Base-by-base conservation (phyloP, 2,888 invertebrate genomes). In the Phyllotreta cruciferae region DNA sequence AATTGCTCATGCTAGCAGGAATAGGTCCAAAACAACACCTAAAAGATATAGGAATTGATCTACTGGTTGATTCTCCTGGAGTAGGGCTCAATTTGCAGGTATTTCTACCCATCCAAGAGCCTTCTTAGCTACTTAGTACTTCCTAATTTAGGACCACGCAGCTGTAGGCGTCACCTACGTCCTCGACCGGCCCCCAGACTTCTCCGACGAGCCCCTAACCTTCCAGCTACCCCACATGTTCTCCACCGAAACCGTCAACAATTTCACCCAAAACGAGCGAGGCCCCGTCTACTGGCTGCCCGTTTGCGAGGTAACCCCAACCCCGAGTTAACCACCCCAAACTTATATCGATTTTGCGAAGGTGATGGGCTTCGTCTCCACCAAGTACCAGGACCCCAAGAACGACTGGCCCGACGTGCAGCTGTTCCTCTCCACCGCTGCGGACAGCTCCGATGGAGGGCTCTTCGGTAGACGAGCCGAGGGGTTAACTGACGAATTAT, bases 1-100 rank as follows among this genome's bases (percentile, higher is more conserved):
- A 96, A 76, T 74, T 96, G 11, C 82, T 96, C 37, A 92, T 94
- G 92, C 77, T 96, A 44, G 93, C 94, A 0, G 96, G 96, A 0
- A 84, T 94, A 8, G 92, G 93, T 3, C 89, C 91, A 0, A 81
- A 81, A 3, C 80, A 84, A 6, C 88, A 92, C 74, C 81, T 92
- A 3, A 78, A 83, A 55, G 83, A 88, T 47, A 73, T 86, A 24
- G 86, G 85, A 0, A 87, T 91, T 47, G 82, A 86, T 13, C 83
- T 89, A 0, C 78, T 91, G 13, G 82, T 82, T 0, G 79, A 90
- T 77, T 81, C 85, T 6, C 87, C 88, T 9, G 92, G 92, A 0
- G 93, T 95, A 0, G 94, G 94, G 0, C 78, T 83, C 66, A 94
- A 94, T 80, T 81, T 94, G 10, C 74, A 69, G 66, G 69, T 67